Evolutionary conservation across 2,888 invertebrate species (phyloP), one percentile per base, ranked within the genome.

Genomic region (Agrochola lota): DNA sequence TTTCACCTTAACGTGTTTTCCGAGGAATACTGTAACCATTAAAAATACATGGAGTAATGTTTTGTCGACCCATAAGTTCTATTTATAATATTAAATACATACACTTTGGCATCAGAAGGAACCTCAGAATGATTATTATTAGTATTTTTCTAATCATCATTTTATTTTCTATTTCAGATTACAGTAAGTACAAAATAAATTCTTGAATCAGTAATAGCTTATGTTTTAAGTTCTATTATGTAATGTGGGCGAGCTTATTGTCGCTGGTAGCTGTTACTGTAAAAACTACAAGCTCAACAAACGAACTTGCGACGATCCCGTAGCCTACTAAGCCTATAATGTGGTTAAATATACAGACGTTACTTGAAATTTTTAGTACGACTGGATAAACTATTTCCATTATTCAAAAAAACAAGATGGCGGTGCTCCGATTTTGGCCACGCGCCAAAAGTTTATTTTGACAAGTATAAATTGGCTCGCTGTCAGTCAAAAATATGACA

Each of bases 151-250:
- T 79, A 57, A 81, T 30, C 15, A 17, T 5, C 3, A 7, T 1
- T 67, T 49, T 15, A 30, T 67, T 60, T 83, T 55, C 9, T 62
- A 0, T 83, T 83, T 63, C 81, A 83, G 83, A 83, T 73, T 73
- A 71, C 85, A 84, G 83, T 83, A 73, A 83, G 83, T 83, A 55
- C 11, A 35, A 35, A 35, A 55, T 9, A n/a, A 68, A 68, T 23
- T 49, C 5, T 49, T 30, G 46, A 67, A 67, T 67, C 26, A 30
- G 23, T 49, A 26, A 30, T 67, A 20, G 20, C 20, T 6, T 17
- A n/a, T 17, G 17, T 26, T 26, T 26, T n/a, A 20, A 66, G 26
- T 46, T 20, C 20, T 20, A 43, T 26, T n/a, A 5, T 9, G 23
- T 64, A 9, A n/a, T 40, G 12, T 9, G 15, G 30, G 6, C 11